phyloP scores from a whole-genome alignment of 2,113 vertebrate species.

The Datnioides undecimradiatus region DNA sequence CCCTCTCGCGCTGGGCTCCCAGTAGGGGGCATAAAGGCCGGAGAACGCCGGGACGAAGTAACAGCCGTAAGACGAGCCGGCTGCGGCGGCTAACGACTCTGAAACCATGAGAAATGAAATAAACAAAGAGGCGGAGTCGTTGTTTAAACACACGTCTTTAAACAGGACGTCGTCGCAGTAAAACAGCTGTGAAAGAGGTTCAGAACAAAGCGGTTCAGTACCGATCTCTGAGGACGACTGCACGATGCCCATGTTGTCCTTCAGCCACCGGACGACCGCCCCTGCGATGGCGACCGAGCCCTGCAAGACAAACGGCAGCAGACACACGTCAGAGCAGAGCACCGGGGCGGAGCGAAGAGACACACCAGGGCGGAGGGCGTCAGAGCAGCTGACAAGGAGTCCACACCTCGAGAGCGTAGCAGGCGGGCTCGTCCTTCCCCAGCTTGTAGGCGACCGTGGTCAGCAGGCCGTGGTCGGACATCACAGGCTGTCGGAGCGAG shows the following conservation, averaged over 20 bases:
- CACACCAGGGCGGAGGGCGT: neutral
- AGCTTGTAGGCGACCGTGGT: slow-evolving; percentile 96
- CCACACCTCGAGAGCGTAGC: slow-evolving; percentile 93
- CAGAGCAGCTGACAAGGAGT: no score
- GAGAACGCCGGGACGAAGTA: slow-evolving; percentile 99
- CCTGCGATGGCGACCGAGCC: slow-evolving; percentile 98
- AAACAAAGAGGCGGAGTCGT: neutral
- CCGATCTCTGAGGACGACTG: slow-evolving; percentile 90
- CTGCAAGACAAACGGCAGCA: slow-evolving; percentile 70
- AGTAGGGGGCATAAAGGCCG: slow-evolving; percentile 97
- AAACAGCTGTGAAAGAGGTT: no score
- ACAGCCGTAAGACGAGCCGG: slow-evolving; percentile 94
- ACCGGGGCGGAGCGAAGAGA: neutral
- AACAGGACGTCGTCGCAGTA: no score
- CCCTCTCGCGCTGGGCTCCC: slow-evolving; percentile 98
- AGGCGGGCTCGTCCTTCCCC: slow-evolving; percentile 89
- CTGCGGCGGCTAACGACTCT: slow-evolving; percentile 94
- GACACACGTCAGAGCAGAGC: neutral
- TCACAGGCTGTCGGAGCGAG: slow-evolving; percentile 83
- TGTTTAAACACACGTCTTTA: neutral
- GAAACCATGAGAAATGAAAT: slow-evolving; percentile 54
- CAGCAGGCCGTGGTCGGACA: slow-evolving; percentile 94
- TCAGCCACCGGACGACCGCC: slow-evolving; percentile 94
- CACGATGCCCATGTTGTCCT: slow-evolving; percentile 96
- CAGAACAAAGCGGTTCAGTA: no score